Percentiles rank a stretch among this genome's conserved stretches.
These are phyloP conservation scores for Nemotelus nigrinus DNA, from an alignment of 2,888 invertebrate species.

Conservation along the genomic window DNA sequence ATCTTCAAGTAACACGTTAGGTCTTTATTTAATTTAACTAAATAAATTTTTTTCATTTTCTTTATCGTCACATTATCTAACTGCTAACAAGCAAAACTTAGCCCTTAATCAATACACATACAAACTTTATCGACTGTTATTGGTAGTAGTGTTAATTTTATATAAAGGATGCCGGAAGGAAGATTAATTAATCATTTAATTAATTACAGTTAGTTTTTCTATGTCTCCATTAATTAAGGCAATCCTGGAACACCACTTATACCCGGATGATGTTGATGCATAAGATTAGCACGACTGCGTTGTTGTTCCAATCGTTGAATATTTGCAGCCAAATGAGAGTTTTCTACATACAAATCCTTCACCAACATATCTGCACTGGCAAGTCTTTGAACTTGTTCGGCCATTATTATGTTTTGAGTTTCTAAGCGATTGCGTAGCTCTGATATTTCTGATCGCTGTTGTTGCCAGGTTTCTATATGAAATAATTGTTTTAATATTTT, in stretches of 20 bases:
- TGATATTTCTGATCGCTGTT: conserved; percentile 64
- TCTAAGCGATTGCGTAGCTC: conserved; percentile 67
- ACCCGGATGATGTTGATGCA: conserved; percentile 63
- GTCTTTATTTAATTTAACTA: conserved; percentile 4
- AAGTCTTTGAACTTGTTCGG: conserved; percentile 73
- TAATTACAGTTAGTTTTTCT: neutral
- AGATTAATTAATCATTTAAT: conserved; percentile 13
- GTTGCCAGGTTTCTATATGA: conserved; percentile 63
- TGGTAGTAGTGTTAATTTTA: conserved; percentile 11
- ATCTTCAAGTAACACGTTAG: conserved; percentile 20
- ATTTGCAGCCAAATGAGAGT: conserved; percentile 78
- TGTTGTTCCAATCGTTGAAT: conserved; percentile 64
- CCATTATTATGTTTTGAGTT: conserved; percentile 65
- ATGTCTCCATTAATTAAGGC: conserved; percentile 54
- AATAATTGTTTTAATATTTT: neutral
- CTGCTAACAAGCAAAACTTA: no score
- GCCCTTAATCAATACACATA: neutral
- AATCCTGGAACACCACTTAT: conserved; percentile 56
- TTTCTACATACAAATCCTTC: conserved; percentile 86
- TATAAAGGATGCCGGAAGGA: neutral
- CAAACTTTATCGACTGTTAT: neutral
- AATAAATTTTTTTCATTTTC: neutral
- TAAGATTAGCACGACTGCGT: conserved; percentile 60
- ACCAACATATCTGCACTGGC: conserved; percentile 79
- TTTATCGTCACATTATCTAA: neutral